Percentiles rank a stretch among this genome's conserved stretches.
Conservation (phyloP, 2,888 invertebrate species). For the Campoplex nolae region DNA sequence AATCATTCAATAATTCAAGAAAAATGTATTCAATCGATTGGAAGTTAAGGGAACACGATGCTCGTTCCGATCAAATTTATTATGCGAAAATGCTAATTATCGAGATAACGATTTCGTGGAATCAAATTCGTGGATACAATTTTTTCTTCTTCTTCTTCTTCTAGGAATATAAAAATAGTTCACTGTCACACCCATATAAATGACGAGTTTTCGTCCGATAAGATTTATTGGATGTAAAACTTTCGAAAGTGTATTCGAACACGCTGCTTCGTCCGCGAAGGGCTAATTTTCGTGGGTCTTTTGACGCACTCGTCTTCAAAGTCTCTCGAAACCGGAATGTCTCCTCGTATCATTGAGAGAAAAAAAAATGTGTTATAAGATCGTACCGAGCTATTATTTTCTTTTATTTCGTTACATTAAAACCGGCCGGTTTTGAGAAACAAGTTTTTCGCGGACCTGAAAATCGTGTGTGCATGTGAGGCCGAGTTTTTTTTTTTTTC, state of each 20-base stretch:
- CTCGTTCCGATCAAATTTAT: not conserved
- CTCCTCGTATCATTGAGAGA: slow-evolving; percentile 13
- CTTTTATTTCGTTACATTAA: slow-evolving; percentile 63
- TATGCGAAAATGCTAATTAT: not conserved
- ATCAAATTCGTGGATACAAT: not conserved
- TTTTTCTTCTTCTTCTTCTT: slow-evolving; percentile 18
- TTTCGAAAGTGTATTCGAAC: not conserved
- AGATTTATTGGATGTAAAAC: not conserved
- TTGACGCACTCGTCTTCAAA: slow-evolving; percentile 14
- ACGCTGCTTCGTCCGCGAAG: not conserved
- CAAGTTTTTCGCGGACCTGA: slow-evolving; percentile 69
- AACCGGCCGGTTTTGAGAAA: slow-evolving; percentile 68
- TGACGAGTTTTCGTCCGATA: not conserved
- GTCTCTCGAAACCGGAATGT: slow-evolving; percentile 15
- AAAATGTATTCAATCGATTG: not conserved
- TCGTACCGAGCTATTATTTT: slow-evolving; percentile 34
- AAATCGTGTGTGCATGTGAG: slow-evolving; percentile 47
- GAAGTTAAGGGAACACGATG: not conserved
- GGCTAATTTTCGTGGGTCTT: slow-evolving; percentile 17
- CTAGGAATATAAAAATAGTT: not conserved
- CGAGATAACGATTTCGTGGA: not conserved
- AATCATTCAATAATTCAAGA: not conserved
- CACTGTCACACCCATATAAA: not conserved
- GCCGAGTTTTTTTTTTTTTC: slow-evolving; percentile 40
- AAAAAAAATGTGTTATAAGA: slow-evolving; percentile 35